Conservation (phyloP, 2,113 vertebrate genomes). For the Archilochus colubris region DNA sequence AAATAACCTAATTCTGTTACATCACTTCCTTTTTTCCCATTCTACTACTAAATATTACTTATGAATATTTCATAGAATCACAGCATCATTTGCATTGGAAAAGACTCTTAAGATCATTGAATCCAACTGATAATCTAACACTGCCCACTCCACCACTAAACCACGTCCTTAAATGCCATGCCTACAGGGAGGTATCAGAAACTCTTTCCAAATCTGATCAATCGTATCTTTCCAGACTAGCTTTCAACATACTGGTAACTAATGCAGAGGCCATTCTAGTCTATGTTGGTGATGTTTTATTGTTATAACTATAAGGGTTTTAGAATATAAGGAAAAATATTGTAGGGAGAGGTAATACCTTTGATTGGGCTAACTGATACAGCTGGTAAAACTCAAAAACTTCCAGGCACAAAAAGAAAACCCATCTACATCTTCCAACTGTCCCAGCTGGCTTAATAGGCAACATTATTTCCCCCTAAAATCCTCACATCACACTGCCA, state of each 20-base stretch:
- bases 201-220: not conserved
- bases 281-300: not conserved
- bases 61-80: not conserved
- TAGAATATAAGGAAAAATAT: not conserved
- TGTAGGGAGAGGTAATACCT: not conserved
- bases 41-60: not conserved
- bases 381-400: not conserved
- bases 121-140: rapidly evolving
- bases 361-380: not conserved
- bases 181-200: not conserved
- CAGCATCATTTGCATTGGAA: not conserved
- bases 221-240: not conserved
- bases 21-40: not conserved
- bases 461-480: not conserved
- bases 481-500: not conserved
- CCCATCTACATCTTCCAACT: not conserved
- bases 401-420: not conserved
- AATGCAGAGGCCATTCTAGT: not conserved
- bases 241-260: not conserved
- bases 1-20: not conserved
- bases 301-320: not conserved
- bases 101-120: not conserved
- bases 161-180: not conserved
- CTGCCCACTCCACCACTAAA: not conserved
- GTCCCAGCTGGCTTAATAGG: not conserved